Conservation (phyloP, 2,888 invertebrate genomes). For the Nomada hirtipes region DNA sequence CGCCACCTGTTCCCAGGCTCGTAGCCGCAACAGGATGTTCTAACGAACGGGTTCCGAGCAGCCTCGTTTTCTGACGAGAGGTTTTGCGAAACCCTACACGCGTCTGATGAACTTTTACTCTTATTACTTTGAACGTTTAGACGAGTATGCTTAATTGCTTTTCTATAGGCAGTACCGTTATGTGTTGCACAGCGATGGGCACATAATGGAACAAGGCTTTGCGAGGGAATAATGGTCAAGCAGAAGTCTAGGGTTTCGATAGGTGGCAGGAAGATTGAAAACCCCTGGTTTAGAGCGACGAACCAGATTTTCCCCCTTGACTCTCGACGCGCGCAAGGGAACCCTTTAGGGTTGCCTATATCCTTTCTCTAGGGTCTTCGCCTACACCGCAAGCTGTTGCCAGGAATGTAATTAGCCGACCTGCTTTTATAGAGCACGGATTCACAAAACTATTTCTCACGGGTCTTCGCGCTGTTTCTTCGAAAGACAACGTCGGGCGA, state of each 20-base stretch:
- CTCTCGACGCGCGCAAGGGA: constrained; percentile 27
- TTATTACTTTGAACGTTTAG: no score
- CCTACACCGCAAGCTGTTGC: constrained; percentile 48
- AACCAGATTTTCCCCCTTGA: constrained; percentile 38
- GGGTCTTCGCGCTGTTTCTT: constrained; percentile 37
- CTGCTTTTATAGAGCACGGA: constrained; percentile 46
- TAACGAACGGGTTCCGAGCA: constrained; percentile 37
- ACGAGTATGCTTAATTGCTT: no score
- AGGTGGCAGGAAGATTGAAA: constrained; percentile 15
- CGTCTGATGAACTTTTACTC: constrained; percentile 3
- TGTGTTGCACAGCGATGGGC: no score
- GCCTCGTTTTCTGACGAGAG: neutral
- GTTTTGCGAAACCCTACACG: constrained; percentile 16
- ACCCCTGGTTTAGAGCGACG: constrained; percentile 20
- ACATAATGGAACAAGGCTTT: no score
- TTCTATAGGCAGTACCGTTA: no score
- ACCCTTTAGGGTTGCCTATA: constrained; percentile 50
- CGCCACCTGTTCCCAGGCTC: constrained; percentile 58
- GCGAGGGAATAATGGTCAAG: neutral
- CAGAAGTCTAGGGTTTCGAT: neutral
- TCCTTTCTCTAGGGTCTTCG: constrained; percentile 61
- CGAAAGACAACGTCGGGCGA: constrained; percentile 20
- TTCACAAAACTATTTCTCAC: constrained; percentile 57
- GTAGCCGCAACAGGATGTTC: constrained; percentile 51
- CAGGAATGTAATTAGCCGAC: constrained; percentile 53